These are phyloP conservation scores for Melanerpes formicivorus DNA, from an alignment of 2,113 vertebrate genomes.

Conservation along the genomic window DNA sequence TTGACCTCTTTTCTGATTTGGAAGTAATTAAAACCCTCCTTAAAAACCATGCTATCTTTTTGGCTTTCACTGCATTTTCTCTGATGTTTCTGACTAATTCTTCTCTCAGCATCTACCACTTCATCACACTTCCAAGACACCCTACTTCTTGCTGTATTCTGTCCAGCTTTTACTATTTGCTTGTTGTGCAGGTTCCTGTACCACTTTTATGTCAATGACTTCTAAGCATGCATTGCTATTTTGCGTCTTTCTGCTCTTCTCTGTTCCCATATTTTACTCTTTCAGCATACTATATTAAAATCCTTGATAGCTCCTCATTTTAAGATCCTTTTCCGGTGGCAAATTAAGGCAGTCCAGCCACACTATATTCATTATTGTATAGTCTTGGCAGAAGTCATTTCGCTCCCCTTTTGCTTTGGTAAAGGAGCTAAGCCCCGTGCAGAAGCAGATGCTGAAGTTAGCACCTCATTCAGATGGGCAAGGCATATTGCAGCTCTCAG, in stretches of 20 bases:
- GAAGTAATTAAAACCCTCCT: background rate
- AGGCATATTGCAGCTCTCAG: background rate
- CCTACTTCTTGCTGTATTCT: background rate
- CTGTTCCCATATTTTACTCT: background rate
- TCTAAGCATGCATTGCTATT: background rate
- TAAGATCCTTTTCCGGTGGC: background rate
- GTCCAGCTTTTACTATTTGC: background rate
- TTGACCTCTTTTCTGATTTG: background rate
- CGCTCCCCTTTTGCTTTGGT: background rate
- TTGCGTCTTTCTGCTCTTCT: background rate
- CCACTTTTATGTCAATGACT: background rate
- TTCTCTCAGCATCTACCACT: background rate
- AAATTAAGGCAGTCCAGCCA: conserved; percentile 3
- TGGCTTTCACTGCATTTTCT: background rate
- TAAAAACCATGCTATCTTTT: background rate
- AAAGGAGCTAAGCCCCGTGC: background rate
- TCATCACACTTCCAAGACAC: background rate
- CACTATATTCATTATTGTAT: background rate
- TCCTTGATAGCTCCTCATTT: background rate
- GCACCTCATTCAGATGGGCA: background rate
- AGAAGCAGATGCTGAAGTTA: conserved; percentile 34
- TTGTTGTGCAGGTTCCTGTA: background rate
- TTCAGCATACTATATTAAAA: background rate
- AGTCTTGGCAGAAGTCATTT: background rate
- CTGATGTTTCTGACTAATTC: conserved; percentile 9